Evolutionary conservation across 2,797 vertebrate species (phyloP).

Genomic region (Parauchenoglanis ngamensis): DNA sequence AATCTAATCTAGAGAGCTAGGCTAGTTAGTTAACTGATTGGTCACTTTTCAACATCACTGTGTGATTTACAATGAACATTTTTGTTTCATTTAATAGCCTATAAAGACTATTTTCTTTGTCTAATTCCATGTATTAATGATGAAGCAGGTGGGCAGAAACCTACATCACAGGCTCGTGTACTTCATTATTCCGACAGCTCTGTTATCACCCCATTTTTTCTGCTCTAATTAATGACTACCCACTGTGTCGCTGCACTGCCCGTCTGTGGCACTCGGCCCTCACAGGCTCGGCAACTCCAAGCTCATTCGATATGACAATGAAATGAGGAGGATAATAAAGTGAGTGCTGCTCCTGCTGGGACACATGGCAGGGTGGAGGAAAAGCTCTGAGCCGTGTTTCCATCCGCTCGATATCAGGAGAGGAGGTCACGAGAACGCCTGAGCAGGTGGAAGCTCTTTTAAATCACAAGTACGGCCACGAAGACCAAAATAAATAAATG

Average conservation of each 20-base stretch:
- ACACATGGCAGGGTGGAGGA: not conserved
- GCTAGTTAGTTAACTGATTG: not conserved
- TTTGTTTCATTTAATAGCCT: not conserved
- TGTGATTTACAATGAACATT: not conserved
- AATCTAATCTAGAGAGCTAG: not conserved
- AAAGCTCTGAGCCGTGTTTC: not conserved
- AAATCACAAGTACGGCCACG: not conserved
- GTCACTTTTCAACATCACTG: not conserved
- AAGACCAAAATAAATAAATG: not conserved
- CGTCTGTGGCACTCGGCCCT: slow-evolving; percentile 41
- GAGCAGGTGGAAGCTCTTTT: not conserved
- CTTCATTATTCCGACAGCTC: slow-evolving; percentile 49
- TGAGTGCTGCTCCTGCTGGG: slow-evolving; percentile 7
- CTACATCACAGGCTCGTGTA: slow-evolving; percentile 39
- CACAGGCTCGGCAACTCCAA: not conserved
- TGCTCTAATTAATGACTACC: slow-evolving; percentile 55
- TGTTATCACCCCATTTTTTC: slow-evolving; percentile 50
- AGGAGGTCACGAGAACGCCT: not conserved
- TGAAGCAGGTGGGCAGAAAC: slow-evolving; percentile 50
- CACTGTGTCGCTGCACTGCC: slow-evolving; percentile 29
- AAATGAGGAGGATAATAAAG: slow-evolving; percentile 38
- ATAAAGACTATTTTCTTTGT: slow-evolving; percentile 11
- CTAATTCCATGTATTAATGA: slow-evolving; percentile 45
- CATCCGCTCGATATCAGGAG: not conserved
- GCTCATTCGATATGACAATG: slow-evolving; percentile 38